phyloP scores from a whole-genome alignment of 2,113 vertebrate genomes.

The Aspidoscelis tigris region DNA sequence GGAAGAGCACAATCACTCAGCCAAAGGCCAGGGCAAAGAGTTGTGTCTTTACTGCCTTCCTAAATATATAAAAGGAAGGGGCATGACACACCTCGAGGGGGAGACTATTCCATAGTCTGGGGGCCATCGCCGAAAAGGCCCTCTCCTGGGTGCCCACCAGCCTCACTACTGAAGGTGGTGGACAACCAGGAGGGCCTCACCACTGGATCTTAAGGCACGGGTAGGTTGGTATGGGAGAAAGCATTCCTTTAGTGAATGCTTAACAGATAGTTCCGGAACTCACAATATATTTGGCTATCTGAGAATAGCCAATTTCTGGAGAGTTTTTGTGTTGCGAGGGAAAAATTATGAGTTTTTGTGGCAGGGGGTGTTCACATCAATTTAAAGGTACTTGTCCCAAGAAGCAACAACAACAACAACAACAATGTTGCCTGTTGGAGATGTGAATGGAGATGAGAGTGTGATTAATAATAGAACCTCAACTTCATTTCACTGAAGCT shows the following conservation, averaged over 20 bases:
- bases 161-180: too few species aligned
- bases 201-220: too few species aligned
- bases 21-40: too few species aligned
- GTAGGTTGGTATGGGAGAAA: too few species aligned
- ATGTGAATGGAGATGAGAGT: slow-evolving; percentile 7
- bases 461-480: slow-evolving; percentile 52
- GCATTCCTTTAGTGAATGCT: not conserved
- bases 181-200: too few species aligned
- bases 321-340: slow-evolving; percentile 13
- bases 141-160: too few species aligned
- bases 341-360: not conserved
- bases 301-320: not conserved
- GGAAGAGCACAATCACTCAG: too few species aligned
- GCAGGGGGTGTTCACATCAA: not conserved
- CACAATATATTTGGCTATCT: not conserved
- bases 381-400: slow-evolving; percentile 24
- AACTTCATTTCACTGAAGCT: slow-evolving; percentile 50
- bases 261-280: slow-evolving; percentile 6
- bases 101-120: too few species aligned
- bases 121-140: too few species aligned
- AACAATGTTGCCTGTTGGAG: slow-evolving; percentile 17
- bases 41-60: too few species aligned
- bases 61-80: too few species aligned
- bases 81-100: too few species aligned
- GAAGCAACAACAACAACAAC: slow-evolving; percentile 10